These are phyloP conservation scores for Serranochromis macrocephalus DNA, from an alignment of 2,113 vertebrate species.

Conservation along the genomic window DNA sequence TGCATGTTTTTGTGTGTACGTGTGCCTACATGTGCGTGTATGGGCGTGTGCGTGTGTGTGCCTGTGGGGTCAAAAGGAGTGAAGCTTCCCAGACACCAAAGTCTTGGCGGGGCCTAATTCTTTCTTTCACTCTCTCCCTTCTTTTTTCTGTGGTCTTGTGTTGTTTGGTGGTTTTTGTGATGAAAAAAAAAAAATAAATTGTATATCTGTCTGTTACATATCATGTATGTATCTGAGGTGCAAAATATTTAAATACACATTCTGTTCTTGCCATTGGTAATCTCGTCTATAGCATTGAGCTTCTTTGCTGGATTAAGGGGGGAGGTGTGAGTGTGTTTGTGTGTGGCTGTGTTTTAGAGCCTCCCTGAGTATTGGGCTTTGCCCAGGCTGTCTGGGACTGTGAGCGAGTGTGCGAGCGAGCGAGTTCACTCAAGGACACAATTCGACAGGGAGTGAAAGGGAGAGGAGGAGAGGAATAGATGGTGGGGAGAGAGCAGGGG, in stretches of 20 bases:
- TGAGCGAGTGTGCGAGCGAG: background rate
- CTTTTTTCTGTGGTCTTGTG: constrained; percentile 79
- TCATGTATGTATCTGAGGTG: constrained; percentile 79
- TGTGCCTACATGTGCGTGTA: background rate
- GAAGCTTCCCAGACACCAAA: constrained; percentile 52
- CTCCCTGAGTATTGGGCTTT: constrained; percentile 31
- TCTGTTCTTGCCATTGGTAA: constrained; percentile 80
- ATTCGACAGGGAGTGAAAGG: constrained; percentile 56
- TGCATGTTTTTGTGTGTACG: constrained; percentile 46
- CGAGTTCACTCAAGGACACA: constrained; percentile 65
- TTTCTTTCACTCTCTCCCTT: constrained; percentile 71
- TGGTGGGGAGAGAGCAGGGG: constrained; percentile 26
- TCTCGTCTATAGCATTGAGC: constrained; percentile 48
- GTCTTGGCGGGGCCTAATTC: constrained; percentile 58
- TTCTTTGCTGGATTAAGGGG: constrained; percentile 38
- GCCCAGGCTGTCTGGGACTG: constrained; percentile 50
- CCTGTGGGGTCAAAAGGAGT: constrained; percentile 56
- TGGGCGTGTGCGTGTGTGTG: background rate
- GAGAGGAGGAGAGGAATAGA: constrained; percentile 49
- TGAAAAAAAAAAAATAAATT: constrained; percentile 55
- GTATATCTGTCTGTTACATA: constrained; percentile 84
- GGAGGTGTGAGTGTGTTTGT: constrained; percentile 2
- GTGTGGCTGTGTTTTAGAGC: constrained; percentile 22
- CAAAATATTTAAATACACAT: constrained; percentile 85
- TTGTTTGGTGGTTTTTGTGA: constrained; percentile 81